Conservation (phyloP, 2,888 invertebrate species). For the Chloroclystis v-ata region DNA sequence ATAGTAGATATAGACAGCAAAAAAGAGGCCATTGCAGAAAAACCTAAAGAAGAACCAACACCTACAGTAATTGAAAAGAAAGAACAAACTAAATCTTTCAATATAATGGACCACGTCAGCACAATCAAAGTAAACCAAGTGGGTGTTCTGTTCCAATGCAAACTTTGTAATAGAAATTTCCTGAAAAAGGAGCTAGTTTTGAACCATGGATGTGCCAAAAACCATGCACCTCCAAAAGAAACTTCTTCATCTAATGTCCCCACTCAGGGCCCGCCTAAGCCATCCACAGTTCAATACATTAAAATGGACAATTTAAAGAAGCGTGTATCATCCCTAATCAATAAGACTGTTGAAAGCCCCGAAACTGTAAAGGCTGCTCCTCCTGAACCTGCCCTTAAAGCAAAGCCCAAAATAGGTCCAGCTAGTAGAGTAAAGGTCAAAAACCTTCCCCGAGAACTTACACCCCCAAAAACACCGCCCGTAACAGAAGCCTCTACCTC, state of each 20-base stretch:
- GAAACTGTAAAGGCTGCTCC: slow-evolving; percentile 21
- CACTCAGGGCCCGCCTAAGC: slow-evolving; percentile 51
- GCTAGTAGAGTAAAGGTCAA: slow-evolving; percentile 54
- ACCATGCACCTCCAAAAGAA: slow-evolving; percentile 54
- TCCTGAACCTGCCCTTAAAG: slow-evolving; percentile 34
- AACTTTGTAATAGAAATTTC: slow-evolving; percentile 68
- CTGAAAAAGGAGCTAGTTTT: slow-evolving; percentile 61
- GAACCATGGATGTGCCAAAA: slow-evolving; percentile 66
- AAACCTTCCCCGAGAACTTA: slow-evolving; percentile 21
- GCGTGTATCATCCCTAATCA: slow-evolving; percentile 27
- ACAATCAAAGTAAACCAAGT: slow-evolving; percentile 70
- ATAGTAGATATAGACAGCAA: slow-evolving; percentile 15
- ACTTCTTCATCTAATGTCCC: slow-evolving; percentile 36
- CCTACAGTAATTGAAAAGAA: slow-evolving; percentile 21
- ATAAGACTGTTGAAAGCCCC: slow-evolving; percentile 28
- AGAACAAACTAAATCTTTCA: slow-evolving; percentile 36
- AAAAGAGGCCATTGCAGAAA: slow-evolving; percentile 21
- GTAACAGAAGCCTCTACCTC: slow-evolving; percentile 24
- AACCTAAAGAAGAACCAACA: slow-evolving; percentile 23
- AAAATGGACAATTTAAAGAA: slow-evolving; percentile 44
- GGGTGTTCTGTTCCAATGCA: slow-evolving; percentile 68
- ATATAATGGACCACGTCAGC: slow-evolving; percentile 68
- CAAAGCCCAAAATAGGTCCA: slow-evolving; percentile 62
- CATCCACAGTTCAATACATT: slow-evolving; percentile 63
- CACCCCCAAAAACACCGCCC: slow-evolving; percentile 13